These are phyloP conservation scores for Proteles cristata DNA, from an alignment of 2,113 vertebrate species.

Conservation along the genomic window DNA sequence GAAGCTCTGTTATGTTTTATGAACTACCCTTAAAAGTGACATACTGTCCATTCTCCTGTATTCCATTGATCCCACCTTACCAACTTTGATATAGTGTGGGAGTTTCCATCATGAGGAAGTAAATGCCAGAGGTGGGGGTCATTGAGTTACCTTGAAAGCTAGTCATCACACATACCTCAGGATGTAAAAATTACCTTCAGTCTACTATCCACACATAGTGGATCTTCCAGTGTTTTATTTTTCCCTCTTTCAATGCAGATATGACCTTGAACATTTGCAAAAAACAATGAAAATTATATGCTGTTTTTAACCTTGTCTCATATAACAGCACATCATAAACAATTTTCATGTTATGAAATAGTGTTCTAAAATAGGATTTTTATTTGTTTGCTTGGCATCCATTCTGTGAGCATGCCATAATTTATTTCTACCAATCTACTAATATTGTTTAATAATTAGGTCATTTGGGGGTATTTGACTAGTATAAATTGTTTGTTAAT, in stretches of 20 bases:
- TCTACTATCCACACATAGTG: not conserved
- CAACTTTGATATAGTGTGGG: not conserved
- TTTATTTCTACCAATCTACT: slow-evolving; percentile 43
- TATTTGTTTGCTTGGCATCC: not conserved
- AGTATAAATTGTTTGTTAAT: slow-evolving; percentile 31
- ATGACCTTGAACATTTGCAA: not conserved
- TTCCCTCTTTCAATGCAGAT: not conserved
- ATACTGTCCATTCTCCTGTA: not conserved
- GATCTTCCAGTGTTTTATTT: not conserved
- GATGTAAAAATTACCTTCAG: not conserved
- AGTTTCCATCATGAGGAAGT: not conserved
- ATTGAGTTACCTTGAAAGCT: not conserved
- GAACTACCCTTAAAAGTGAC: not conserved
- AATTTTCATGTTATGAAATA: slow-evolving; percentile 2
- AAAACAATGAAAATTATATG: not conserved
- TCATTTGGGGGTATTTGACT: slow-evolving; percentile 37
- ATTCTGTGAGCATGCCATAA: not conserved
- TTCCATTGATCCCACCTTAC: not conserved
- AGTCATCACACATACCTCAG: not conserved
- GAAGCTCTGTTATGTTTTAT: not conserved
- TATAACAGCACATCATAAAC: not conserved
- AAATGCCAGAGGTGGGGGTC: not conserved
- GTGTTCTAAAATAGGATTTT: slow-evolving; percentile 5
- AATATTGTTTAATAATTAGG: slow-evolving; percentile 19
- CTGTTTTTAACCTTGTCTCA: not conserved